Base-by-base conservation (phyloP, 2,888 invertebrate genomes). In the Megastigmus dorsalis region DNA sequence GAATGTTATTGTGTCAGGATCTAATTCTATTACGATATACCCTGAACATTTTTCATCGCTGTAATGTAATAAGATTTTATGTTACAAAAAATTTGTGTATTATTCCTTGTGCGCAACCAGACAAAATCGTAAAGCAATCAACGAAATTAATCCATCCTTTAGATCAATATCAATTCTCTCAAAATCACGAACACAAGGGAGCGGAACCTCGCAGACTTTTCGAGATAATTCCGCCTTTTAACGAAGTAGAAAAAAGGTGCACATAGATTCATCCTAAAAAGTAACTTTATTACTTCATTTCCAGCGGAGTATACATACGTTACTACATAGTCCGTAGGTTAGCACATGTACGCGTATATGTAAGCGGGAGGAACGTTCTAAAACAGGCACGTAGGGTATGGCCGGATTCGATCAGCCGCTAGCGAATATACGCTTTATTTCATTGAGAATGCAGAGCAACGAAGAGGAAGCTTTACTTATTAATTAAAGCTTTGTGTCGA, bases 241-340 rank as follows among this genome's bases (percentile, higher is more conserved):
- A 62, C 62, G 60, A 63, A 63, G 33, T 23, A 33, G 48, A 36
- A 48, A 48, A 30, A 13, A 26, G 20, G 20, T 33, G n/a, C 30
- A 45, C 26, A 59, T 60, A 26, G 60, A 36, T 28, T 60, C n/a
- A 18, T 43, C 43, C 30, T 23, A 23, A 57, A 55, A 54, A 60
- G 43, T 48, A 63, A 50, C n/a, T 63, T 48, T 48, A 63, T 63
- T 63, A 33, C 33, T 50, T 48, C 33, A 48, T 63, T 63, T 23
- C 38, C n/a, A 7, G 41, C 9, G 13, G 28, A 43, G 38, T 33
- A 15, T 23, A 10, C 26, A 23, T 26, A 23, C n/a, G n/a, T n/a
- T n/a, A n/a, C n/a, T n/a, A n/a, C n/a, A n/a, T n/a, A n/a, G n/a
- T n/a, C n/a, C n/a, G n/a, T n/a, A n/a, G n/a, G n/a, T n/a, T n/a